phyloP scores from a whole-genome alignment of 2,888 invertebrate species.

The Coenonympha arcania region DNA sequence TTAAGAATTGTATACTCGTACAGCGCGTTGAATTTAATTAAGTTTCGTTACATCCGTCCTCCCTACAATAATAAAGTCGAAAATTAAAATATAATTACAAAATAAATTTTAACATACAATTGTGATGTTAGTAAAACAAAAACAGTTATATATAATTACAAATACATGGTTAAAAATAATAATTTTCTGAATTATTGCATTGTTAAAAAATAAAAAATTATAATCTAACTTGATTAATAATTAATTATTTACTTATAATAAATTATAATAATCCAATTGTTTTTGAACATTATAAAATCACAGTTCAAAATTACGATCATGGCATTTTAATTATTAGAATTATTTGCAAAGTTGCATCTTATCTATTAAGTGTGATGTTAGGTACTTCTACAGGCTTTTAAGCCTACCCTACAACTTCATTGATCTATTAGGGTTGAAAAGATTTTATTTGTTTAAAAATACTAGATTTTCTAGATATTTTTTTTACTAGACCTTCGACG shows the following conservation, averaged over 20 bases:
- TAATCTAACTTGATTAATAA: not conserved
- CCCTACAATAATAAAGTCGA: constrained; percentile 15
- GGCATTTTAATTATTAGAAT: constrained; percentile 51
- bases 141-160: constrained; percentile 16
- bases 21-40: not conserved
- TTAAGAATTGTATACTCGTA: no score
- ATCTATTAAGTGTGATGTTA: constrained; percentile 34
- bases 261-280: constrained; percentile 39
- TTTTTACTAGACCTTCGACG: no score
- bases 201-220: constrained; percentile 3
- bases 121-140: constrained; percentile 7
- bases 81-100: constrained; percentile 29
- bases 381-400: constrained; percentile 19
- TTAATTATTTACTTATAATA: constrained; percentile 28
- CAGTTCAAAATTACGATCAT: constrained; percentile 69
- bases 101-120: constrained; percentile 23
- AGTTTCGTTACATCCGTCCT: not conserved
- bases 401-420: not conserved
- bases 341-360: constrained; percentile 41
- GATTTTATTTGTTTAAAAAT: not conserved
- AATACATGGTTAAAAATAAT: constrained; percentile 18
- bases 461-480: not conserved
- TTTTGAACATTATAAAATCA: constrained; percentile 69
- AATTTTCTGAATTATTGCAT: constrained; percentile 4
- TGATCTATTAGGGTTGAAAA: not conserved